phyloP scores from a whole-genome alignment of 2,888 invertebrate species.

The Tinea pellionella region DNA sequence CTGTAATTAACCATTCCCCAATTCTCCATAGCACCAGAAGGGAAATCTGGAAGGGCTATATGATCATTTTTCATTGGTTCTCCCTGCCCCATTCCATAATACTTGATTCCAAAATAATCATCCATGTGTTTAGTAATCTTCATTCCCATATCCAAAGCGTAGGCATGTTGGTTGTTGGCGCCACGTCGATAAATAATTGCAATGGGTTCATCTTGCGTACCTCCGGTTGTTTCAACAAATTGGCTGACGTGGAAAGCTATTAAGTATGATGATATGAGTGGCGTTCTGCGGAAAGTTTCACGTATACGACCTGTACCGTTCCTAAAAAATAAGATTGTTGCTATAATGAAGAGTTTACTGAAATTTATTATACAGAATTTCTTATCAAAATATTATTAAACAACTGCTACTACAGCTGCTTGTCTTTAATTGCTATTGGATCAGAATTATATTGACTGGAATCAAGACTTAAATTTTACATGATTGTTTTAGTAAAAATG shows the following conservation, averaged over 20 bases:
- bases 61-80: constrained; percentile 71
- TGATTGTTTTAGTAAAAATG: too few relatives aligned
- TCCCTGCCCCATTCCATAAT: constrained; percentile 66
- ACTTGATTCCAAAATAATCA: constrained; percentile 65
- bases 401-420: too few relatives aligned
- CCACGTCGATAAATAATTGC: constrained; percentile 47
- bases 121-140: constrained; percentile 61
- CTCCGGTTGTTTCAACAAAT: constrained; percentile 52
- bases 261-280: constrained; percentile 83
- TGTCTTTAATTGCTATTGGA: too few relatives aligned
- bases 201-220: constrained; percentile 37
- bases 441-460: too few relatives aligned
- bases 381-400: too few relatives aligned
- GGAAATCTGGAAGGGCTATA: constrained; percentile 82
- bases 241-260: constrained; percentile 88
- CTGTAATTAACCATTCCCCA: constrained; percentile 87
- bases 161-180: constrained; percentile 41
- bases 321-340: constrained; percentile 21
- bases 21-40: constrained; percentile 87
- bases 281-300: constrained; percentile 68
- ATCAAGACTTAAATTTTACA: too few relatives aligned
- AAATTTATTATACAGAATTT: too few relatives aligned
- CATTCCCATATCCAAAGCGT: constrained; percentile 57
- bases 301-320: constrained; percentile 28
- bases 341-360: neutral